These are phyloP conservation scores for Vannuccia rotundouncinata DNA, from an alignment of 2,888 invertebrate genomes.

Conservation along the genomic window DNA sequence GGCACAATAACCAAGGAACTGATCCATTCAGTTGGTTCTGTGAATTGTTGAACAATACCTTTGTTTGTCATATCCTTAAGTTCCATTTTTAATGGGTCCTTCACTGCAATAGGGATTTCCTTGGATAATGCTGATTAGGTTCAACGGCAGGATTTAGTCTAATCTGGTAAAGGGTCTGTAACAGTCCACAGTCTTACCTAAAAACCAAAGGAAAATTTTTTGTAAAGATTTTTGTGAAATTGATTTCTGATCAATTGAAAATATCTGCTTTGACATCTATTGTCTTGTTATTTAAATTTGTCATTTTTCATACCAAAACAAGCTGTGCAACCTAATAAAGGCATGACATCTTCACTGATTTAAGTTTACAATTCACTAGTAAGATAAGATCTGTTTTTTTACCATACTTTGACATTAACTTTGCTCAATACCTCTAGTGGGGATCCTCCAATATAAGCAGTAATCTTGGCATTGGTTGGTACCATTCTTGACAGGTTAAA, in stretches of 20 bases:
- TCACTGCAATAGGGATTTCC: neutral
- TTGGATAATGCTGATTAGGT: neutral
- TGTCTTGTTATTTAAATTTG: neutral
- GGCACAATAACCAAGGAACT: neutral
- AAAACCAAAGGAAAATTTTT: neutral
- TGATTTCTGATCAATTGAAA: neutral
- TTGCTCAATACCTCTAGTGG: neutral
- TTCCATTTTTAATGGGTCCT: neutral
- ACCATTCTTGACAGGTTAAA: neutral
- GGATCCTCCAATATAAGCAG: neutral
- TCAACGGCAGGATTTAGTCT: neutral
- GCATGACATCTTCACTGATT: neutral
- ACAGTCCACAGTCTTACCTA: neutral
- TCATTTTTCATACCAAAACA: neutral
- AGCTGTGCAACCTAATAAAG: neutral
- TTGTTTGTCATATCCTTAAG: neutral
- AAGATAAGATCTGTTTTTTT: neutral
- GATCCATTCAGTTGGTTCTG: conserved; percentile 21
- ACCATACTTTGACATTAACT: neutral
- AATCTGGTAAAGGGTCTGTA: neutral
- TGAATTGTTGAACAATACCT: neutral
- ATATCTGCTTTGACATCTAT: neutral
- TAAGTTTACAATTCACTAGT: neutral
- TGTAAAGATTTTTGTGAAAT: neutral
- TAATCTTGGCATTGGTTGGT: neutral